A percentile compares a stretch with the other conserved stretches of the same genome.
Conservation (phyloP, 2,888 invertebrate genomes). For the Lycaena phlaeas region DNA sequence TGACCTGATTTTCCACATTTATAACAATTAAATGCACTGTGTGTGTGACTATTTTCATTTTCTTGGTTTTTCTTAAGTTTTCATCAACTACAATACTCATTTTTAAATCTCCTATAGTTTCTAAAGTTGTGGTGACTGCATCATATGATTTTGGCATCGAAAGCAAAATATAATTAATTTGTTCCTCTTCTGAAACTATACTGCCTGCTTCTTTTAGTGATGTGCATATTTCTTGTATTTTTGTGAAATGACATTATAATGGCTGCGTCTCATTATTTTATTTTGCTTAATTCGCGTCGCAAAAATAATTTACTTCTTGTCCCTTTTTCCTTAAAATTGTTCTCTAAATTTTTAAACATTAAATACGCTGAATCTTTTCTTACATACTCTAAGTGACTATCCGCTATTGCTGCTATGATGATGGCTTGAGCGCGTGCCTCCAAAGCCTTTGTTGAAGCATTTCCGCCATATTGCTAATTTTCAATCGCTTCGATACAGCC, state of each 20-base stretch:
- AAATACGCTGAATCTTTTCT: not conserved
- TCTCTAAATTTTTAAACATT: not conserved
- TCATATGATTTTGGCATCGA: not conserved
- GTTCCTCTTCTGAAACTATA: not conserved
- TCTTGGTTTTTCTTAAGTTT: slow-evolving; percentile 5
- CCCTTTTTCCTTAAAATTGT: not conserved
- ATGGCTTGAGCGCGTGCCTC: slow-evolving; percentile 1
- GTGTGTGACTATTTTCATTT: not conserved
- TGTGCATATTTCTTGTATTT: not conserved
- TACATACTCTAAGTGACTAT: not conserved
- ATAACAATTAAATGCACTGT: not conserved
- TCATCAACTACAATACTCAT: not conserved
- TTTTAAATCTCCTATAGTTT: not conserved
- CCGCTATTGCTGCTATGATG: not conserved
- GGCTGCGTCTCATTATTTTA: not conserved
- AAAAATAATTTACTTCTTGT: not conserved
- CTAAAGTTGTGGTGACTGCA: not conserved
- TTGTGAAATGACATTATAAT: not conserved
- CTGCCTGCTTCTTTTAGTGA: not conserved
- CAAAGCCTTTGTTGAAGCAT: not conserved
- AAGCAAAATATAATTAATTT: not conserved
- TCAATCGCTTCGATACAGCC: not conserved
- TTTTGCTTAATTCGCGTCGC: not conserved
- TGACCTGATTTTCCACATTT: not conserved
- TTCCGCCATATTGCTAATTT: not conserved